Conservation (phyloP, 2,888 invertebrate genomes). For the Caenorhabditis becei region DNA sequence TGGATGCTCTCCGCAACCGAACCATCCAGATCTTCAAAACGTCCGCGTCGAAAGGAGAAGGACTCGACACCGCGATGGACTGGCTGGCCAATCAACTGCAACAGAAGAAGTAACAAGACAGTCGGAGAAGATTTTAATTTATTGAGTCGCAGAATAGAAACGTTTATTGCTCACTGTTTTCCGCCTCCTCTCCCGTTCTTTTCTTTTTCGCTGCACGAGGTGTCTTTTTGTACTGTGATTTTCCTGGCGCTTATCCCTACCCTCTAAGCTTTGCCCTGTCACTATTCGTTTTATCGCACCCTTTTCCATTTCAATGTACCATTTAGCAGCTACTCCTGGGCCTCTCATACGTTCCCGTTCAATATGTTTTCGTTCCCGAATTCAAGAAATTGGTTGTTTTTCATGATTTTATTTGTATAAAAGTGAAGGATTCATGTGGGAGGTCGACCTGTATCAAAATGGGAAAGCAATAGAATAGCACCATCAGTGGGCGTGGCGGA, state of each 20-base stretch:
- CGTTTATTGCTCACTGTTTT: constrained; percentile 5
- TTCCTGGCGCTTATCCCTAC: constrained; percentile 20
- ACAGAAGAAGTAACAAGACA: constrained; percentile 58
- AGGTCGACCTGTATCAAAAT: constrained; percentile 5
- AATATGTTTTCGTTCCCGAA: too few species aligned
- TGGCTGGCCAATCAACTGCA: constrained; percentile 86
- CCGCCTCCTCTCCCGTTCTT: background rate
- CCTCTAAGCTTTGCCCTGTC: background rate
- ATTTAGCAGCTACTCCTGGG: background rate
- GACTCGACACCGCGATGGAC: constrained; percentile 98
- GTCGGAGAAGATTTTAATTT: background rate
- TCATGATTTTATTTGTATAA: constrained; percentile 34
- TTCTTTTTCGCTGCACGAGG: constrained; percentile 39
- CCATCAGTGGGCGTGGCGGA: constrained; percentile 49
- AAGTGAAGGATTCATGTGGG: constrained; percentile 11
- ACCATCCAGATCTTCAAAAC: constrained; percentile 99
- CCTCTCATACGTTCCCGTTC: background rate
- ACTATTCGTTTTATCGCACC: constrained; percentile 4
- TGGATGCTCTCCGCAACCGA: constrained; percentile 94
- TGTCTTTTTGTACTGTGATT: constrained; percentile 49
- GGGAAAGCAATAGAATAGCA: background rate
- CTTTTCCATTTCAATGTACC: background rate
- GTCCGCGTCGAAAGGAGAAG: constrained; percentile 97
- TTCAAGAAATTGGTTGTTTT: constrained; percentile 4
- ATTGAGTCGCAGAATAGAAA: constrained; percentile 18